Conservation (phyloP, 2,113 vertebrate species). For the Lynx canadensis region DNA sequence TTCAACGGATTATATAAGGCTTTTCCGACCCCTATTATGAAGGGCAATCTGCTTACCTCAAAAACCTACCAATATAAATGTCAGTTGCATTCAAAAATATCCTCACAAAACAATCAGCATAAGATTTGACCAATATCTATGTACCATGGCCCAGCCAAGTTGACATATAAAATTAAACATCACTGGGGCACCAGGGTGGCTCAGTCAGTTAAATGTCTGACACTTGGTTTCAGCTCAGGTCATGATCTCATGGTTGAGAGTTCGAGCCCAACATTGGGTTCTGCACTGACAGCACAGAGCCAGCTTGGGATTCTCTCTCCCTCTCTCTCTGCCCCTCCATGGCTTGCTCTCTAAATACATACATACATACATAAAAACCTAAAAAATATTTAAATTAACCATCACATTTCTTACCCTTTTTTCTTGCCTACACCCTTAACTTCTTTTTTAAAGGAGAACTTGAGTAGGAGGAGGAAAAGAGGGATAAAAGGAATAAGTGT, state of each 20-base stretch:
- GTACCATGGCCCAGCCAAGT: not conserved
- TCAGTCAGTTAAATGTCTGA: too few species aligned
- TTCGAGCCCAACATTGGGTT: too few species aligned
- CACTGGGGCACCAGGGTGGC: not conserved
- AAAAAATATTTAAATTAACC: not conserved
- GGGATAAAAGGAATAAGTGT: not conserved
- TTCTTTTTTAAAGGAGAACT: not conserved
- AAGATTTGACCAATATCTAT: not conserved
- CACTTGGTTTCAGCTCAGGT: too few species aligned
- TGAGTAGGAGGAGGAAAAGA: not conserved
- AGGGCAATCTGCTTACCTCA: not conserved
- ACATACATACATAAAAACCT: too few species aligned
- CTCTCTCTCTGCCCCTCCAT: too few species aligned
- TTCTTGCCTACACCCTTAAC: not conserved
- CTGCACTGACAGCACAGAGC: too few species aligned
- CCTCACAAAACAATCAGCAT: not conserved
- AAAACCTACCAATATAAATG: not conserved
- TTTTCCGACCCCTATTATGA: not conserved
- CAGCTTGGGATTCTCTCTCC: too few species aligned
- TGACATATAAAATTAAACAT: not conserved
- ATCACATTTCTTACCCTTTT: not conserved
- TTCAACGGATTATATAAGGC: not conserved
- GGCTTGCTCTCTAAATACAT: too few species aligned
- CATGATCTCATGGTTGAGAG: too few species aligned
- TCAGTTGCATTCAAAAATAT: not conserved